Evolutionary conservation across 2,888 invertebrate species (phyloP), one percentile per base, ranked within the genome.

Genomic region (Hirtodrosophila duncani): DNA sequence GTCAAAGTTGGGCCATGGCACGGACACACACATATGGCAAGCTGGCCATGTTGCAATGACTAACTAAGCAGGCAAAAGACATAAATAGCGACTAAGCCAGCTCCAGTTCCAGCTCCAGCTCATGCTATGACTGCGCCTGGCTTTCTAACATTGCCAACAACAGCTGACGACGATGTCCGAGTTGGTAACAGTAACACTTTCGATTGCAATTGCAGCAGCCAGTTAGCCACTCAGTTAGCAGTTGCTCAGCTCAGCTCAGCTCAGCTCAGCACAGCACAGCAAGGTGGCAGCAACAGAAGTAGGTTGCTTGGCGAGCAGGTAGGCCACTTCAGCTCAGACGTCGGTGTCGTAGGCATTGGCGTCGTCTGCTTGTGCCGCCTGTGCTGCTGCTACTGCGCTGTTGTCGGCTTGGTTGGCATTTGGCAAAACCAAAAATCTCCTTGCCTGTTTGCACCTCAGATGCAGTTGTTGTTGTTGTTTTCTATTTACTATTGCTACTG

Each of bases 271-370:
- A n/a, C 43, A 16, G 16, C 45, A 30, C 38, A 31, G 29, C 34
- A 38, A 58, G 42, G 45, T 48, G 45, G 60, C 52, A 43, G 38
- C 55, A 52, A 50, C 60, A 71, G 65, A 80, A 72, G 78, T 74
- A 66, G 77, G 79, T 81, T 74, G 70, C 63, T 43, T 69, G 77
- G 70, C 72, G 71, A 79, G 67, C 79, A 63, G 74, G 61, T 56
- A 18, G 55, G 42, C 24, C 46, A 56, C 44, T 44, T 33, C 56
- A 50, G 36, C 45, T 60, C 14, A 33, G 42, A 20, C 43, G 30
- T 10, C 16, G 16, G 24, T 45, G n/a, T n/a, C n/a, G n/a, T 27
- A 29, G 49, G 29, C 49, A 29, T 49, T 48, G 29, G 29, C 11
- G n/a, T 29, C 17, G 48, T 48, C 48, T 48, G 34, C 18, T 30